Evolutionary conservation across 2,888 invertebrate genomes (phyloP), one percentile per base, ranked within the genome.

Genomic region (Sarcophaga carnaria): DNA sequence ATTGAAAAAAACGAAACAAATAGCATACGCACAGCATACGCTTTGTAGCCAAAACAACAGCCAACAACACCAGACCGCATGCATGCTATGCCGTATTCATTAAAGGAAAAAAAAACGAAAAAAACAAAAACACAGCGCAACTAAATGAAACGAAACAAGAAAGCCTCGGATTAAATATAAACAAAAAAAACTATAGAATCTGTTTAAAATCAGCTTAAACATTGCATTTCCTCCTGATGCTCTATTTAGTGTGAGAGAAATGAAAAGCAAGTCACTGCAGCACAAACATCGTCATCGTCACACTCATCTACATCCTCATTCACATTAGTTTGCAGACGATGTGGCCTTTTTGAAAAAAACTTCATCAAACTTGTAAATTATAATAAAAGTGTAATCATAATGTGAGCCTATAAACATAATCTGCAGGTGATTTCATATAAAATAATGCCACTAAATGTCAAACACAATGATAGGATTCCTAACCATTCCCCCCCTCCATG

Each of bases 321-420:
- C 22, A 22, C 49, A 14, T 63, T 67, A 69, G 22, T 47, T 22
- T 74, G 59, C 37, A 37, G 37, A 37, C 37, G 37, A 37, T 37
- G 37, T 37, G 54, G 45, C 69, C 75, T 70, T 70, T 82, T 75
- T 27, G 60, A 60, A 4, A 60, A 4, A 71, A 80, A 83, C 83
- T 82, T 84, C 54, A 71, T 72, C 87, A 87, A 88, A 87, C 86
- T 86, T 88, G 90, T 91, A 91, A 91, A 92, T 91, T 91, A 92
- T 89, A 91, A 91, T 92, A 91, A 91, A 91, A 90, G 92, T 92
- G 92, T 90, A 91, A 91, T 91, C 92, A 89, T 91, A 91, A 91
- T 91, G 91, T 90, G 92, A 89, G 81, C 83, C 85, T 87, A 88
- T 91, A 90, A 91, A 90, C 91, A 91, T 91, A 91, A 91, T 92